Evolutionary conservation across 2,888 invertebrate species (phyloP).

Genomic region (Agriopis leucophaearia): DNA sequence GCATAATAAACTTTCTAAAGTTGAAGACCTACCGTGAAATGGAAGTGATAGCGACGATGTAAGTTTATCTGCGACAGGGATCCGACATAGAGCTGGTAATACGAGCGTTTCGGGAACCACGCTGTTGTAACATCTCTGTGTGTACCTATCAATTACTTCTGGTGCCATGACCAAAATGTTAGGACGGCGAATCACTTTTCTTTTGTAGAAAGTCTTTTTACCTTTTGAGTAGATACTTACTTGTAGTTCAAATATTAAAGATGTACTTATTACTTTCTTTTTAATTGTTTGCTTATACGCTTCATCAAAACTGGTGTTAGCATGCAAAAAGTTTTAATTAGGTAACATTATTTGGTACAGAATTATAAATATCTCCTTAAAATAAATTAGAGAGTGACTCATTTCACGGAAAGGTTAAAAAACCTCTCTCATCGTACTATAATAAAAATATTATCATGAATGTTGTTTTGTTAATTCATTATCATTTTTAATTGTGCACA

Average conservation of each 20-base stretch:
- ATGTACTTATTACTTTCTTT: too few species aligned
- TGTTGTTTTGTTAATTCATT: background rate
- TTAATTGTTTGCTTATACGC: too few species aligned
- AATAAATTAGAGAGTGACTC: too few species aligned
- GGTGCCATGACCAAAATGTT: background rate
- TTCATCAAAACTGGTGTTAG: too few species aligned
- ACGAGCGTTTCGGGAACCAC: slow-evolving; percentile 6
- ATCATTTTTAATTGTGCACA: too few species aligned
- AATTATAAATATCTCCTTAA: too few species aligned
- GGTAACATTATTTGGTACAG: too few species aligned
- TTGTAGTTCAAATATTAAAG: too few species aligned
- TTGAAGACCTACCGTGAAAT: slow-evolving; percentile 1
- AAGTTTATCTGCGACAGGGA: slow-evolving; percentile 9
- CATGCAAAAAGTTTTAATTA: too few species aligned
- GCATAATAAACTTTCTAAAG: slow-evolving; percentile 12
- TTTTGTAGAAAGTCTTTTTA: too few species aligned
- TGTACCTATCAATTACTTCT: slow-evolving; percentile 8
- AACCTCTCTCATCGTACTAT: background rate
- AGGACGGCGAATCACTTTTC: background rate
- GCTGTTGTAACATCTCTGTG: slow-evolving; percentile 9
- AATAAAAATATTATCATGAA: background rate
- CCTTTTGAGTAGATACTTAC: too few species aligned
- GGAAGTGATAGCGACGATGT: slow-evolving; percentile 11
- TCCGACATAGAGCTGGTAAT: slow-evolving; percentile 10
- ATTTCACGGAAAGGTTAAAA: too few species aligned